Percentiles rank a stretch among this genome's conserved stretches.
Conservation (phyloP, 2,797 vertebrate species). For the Galago senegalensis region DNA sequence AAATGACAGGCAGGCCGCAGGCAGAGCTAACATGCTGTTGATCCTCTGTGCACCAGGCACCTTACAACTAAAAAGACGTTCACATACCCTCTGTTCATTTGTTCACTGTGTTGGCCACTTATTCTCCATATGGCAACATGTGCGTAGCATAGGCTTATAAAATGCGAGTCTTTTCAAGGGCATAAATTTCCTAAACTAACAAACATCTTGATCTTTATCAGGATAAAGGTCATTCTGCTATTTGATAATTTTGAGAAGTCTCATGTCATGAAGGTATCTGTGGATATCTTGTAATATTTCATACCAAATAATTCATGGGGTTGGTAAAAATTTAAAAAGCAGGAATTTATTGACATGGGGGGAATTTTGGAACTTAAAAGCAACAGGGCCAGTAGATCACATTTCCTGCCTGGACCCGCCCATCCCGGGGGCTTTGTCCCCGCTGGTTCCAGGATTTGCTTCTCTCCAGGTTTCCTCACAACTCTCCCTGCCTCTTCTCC, state of each 20-base stretch:
- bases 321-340: neutral
- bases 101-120: neutral
- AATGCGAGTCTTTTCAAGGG: neutral
- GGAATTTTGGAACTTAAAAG: constrained; percentile 13
- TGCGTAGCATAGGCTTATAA: neutral
- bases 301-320: neutral
- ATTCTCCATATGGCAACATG: neutral
- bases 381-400: neutral
- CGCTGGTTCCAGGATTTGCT: neutral
- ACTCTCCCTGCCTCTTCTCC: neutral
- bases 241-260: constrained; percentile 5
- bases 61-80: neutral
- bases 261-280: neutral
- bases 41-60: neutral
- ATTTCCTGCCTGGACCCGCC: neutral
- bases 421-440: neutral
- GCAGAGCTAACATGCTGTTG: neutral
- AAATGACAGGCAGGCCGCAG: neutral
- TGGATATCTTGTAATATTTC: neutral
- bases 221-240: neutral
- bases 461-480: neutral
- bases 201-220: neutral
- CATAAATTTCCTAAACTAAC: constrained; percentile 15
- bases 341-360: neutral
- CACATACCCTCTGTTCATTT: neutral